These are phyloP conservation scores for Glyphotaelius pellucidus DNA, from an alignment of 2,888 invertebrate genomes.

Conservation along the genomic window DNA sequence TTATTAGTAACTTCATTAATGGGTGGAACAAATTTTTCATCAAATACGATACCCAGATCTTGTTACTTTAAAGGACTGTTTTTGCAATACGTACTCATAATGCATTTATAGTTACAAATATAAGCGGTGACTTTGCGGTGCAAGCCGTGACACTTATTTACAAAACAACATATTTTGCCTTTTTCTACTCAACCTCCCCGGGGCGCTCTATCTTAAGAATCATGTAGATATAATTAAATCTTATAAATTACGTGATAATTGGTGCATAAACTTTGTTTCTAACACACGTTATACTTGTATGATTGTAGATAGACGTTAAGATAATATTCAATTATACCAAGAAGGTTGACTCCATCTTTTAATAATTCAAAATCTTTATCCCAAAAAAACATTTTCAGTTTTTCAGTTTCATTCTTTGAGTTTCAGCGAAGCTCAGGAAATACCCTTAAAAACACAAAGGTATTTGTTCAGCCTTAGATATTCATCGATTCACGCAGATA, in stretches of 20 bases:
- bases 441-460: neutral
- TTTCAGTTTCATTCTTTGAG: neutral
- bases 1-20: too few species aligned
- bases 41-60: too few species aligned
- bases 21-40: too few species aligned
- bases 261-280: neutral
- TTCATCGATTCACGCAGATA: conserved; percentile 31
- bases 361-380: neutral
- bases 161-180: too few species aligned
- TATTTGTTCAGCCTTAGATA: neutral
- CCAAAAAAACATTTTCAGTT: neutral
- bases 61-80: neutral
- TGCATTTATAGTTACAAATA: neutral
- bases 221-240: too few species aligned
- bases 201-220: too few species aligned
- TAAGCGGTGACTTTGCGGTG: neutral
- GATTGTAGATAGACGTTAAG: neutral
- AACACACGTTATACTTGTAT: neutral
- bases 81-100: neutral
- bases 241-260: too few species aligned
- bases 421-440: neutral
- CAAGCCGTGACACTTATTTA: neutral
- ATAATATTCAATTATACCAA: neutral
- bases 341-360: neutral
- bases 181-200: neutral